Percentiles rank a stretch among this genome's conserved stretches.
phyloP scores from a whole-genome alignment of 1,140 invertebrate genomes.

The Branchinecta lindahli region DNA sequence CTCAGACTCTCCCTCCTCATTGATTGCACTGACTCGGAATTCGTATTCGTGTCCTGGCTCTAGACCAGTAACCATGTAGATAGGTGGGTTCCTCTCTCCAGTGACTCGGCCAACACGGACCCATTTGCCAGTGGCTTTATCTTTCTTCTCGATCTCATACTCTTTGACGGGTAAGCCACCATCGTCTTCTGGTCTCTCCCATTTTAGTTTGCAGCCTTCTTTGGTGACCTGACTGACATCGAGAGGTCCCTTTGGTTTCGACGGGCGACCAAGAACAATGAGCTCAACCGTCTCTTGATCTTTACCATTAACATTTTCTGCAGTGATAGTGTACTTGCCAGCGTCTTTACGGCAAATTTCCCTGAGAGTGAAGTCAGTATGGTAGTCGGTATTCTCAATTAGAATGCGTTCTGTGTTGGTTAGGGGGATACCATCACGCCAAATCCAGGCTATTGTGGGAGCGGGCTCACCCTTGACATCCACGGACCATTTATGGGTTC shows the following conservation, averaged over 20 bases:
- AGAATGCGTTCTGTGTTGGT: conserved; percentile 66
- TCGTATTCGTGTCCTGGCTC: conserved; percentile 85
- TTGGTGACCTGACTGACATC: conserved; percentile 72
- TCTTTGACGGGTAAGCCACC: conserved; percentile 83
- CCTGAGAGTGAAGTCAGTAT: conserved; percentile 69
- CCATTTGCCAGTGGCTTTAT: conserved; percentile 75
- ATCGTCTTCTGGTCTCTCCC: conserved; percentile 83
- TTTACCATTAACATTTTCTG: conserved; percentile 74
- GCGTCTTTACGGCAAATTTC: conserved; percentile 73
- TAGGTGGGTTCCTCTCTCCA: conserved; percentile 52
- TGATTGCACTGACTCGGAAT: conserved; percentile 88
- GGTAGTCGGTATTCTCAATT: conserved; percentile 78
- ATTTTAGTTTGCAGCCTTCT: conserved; percentile 67
- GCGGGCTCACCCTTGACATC: conserved; percentile 77
- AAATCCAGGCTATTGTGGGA: conserved; percentile 68
- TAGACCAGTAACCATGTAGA: conserved; percentile 75
- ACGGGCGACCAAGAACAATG: conserved; percentile 65
- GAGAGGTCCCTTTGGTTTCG: conserved; percentile 70
- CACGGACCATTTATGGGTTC: conserved; percentile 81
- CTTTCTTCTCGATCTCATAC: conserved; percentile 89
- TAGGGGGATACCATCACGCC: conserved; percentile 62
- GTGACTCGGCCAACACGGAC: conserved; percentile 61
- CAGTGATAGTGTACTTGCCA: conserved; percentile 73
- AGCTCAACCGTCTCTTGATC: conserved; percentile 80
- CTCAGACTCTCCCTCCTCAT: conserved; percentile 89